Evolutionary conservation across 2,888 invertebrate species (phyloP).

Genomic region (Nebria salina): DNA sequence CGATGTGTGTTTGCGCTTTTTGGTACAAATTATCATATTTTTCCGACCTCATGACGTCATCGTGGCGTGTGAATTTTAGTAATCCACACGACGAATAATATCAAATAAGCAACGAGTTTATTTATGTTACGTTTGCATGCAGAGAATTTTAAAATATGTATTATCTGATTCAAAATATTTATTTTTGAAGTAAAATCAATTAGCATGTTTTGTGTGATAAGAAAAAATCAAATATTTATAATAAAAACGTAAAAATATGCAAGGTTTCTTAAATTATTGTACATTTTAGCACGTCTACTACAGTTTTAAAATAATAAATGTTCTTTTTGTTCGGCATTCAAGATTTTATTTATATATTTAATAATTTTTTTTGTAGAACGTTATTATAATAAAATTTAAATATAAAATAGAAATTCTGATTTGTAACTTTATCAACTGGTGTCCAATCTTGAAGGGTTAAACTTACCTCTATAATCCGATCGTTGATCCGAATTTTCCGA

Average conservation of each 20-base stretch:
- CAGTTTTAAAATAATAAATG: too few species aligned
- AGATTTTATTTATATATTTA: too few species aligned
- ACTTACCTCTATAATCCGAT: conserved; percentile 89
- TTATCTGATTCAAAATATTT: not conserved
- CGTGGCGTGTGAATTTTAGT: not conserved
- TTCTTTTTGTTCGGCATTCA: too few species aligned
- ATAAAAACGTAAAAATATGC: not conserved
- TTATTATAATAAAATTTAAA: too few species aligned
- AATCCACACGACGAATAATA: not conserved
- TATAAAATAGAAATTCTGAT: not conserved
- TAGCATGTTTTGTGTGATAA: not conserved
- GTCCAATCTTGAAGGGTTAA: not conserved
- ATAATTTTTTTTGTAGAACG: too few species aligned
- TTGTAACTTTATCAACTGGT: not conserved
- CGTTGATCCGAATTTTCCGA: conserved; percentile 91
- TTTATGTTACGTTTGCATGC: not conserved
- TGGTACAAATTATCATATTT: not conserved
- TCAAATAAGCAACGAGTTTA: not conserved
- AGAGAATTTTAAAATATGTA: not conserved
- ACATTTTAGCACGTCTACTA: too few species aligned
- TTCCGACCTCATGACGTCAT: not conserved
- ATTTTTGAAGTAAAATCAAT: not conserved
- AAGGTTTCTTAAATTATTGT: too few species aligned
- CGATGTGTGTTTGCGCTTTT: not conserved
- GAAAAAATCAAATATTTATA: not conserved